Evolutionary conservation across 2,113 vertebrate genomes (phyloP).

Genomic region (Xiphorhynchus elegans): DNA sequence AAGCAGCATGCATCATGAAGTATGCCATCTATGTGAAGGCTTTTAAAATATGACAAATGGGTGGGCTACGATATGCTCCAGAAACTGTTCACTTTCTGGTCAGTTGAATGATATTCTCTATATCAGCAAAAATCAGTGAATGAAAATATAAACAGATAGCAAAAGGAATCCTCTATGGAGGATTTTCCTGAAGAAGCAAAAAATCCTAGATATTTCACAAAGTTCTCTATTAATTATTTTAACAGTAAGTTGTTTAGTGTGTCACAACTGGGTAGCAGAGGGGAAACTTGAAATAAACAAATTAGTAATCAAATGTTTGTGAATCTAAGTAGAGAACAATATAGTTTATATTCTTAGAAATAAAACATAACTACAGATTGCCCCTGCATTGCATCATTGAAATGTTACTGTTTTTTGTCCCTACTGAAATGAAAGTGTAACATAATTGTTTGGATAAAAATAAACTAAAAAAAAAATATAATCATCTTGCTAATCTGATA

Average conservation of each 20-base stretch:
- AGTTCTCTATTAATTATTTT: neutral
- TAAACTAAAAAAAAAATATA: too few species aligned
- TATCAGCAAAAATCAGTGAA: neutral
- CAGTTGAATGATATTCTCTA: neutral
- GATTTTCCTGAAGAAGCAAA: neutral
- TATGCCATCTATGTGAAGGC: fast-evolving
- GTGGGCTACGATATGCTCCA: neutral
- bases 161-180: neutral
- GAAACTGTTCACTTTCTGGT: neutral
- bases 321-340: neutral
- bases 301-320: neutral
- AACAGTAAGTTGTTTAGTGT: neutral
- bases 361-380: neutral
- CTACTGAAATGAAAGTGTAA: neutral
- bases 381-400: fast-evolving
- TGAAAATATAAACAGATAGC: neutral
- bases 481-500: neutral
- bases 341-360: neutral
- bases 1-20: neutral
- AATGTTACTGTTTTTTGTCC: neutral
- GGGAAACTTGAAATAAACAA: neutral
- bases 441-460: neutral
- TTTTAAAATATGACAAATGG: neutral
- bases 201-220: neutral
- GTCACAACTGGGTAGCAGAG: neutral